Conservation (phyloP, 2,888 invertebrate species). For the Brachynemurus nebulosus region DNA sequence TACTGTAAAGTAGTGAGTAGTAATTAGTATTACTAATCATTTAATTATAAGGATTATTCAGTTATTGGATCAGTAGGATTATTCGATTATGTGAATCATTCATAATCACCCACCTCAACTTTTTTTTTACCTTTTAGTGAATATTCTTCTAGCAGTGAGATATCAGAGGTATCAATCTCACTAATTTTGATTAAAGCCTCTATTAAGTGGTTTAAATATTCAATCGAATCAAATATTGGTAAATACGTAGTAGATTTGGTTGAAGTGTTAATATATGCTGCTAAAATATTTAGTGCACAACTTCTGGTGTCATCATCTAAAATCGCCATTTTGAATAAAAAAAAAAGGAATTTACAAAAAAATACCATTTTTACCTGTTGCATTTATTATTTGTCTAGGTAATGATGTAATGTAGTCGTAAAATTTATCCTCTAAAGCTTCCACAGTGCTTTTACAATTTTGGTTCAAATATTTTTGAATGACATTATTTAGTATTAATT, state of each 20-base stretch:
- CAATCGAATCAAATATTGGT: conserved; percentile 37
- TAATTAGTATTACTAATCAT: no score
- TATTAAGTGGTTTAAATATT: conserved; percentile 42
- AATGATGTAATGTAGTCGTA: conserved; percentile 41
- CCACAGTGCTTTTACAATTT: conserved; percentile 32
- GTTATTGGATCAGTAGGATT: no score
- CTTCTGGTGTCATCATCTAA: conserved; percentile 39
- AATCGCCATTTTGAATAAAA: conserved; percentile 6
- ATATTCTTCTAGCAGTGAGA: conserved; percentile 40
- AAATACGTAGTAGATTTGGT: conserved; percentile 39
- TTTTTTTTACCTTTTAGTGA: conserved; percentile 30
- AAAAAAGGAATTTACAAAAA: not conserved
- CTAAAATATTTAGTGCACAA: conserved; percentile 44
- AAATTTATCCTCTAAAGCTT: conserved; percentile 45
- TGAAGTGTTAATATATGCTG: conserved; percentile 50
- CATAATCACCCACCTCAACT: no score
- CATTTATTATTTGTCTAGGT: conserved; percentile 50
- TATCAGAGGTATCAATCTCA: conserved; percentile 34
- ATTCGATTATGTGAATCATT: no score
- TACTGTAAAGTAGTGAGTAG: no score
- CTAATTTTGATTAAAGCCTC: conserved; percentile 39
- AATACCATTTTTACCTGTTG: conserved; percentile 33
- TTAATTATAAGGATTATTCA: no score
- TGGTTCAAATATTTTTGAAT: conserved; percentile 29
- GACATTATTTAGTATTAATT: conserved; percentile 28